These are phyloP conservation scores for Acheta domesticus DNA, from an alignment of 2,888 invertebrate genomes.

Conservation along the genomic window DNA sequence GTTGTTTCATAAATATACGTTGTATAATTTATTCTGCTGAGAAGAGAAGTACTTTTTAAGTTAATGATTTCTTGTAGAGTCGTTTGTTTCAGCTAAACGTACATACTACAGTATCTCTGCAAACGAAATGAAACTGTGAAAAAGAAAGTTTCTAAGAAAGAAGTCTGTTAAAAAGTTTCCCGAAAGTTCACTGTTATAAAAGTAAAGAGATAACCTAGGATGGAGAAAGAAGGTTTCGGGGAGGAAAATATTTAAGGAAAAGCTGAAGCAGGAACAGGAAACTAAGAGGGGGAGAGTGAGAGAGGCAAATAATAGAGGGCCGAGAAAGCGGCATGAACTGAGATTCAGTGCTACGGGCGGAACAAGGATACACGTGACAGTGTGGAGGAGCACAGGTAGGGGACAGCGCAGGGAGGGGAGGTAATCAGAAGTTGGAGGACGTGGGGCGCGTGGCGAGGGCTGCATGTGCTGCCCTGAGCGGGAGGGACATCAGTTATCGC, in stretches of 20 bases:
- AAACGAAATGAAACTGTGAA: constrained; percentile 18
- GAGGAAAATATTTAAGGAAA: constrained; percentile 9
- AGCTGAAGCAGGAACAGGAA: constrained; percentile 18
- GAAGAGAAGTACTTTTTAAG: constrained; percentile 9
- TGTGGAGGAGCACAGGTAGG: too few species aligned
- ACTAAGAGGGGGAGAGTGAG: background rate
- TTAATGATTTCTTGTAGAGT: constrained; percentile 18
- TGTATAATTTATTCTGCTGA: background rate
- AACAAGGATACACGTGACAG: too few species aligned
- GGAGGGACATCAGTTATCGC: too few species aligned
- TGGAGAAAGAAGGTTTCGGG: constrained; percentile 2
- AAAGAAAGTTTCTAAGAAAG: constrained; percentile 9
- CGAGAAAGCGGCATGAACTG: too few species aligned
- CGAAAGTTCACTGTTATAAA: constrained; percentile 1
- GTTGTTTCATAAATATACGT: background rate
- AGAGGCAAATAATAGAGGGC: too few species aligned
- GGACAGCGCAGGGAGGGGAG: too few species aligned
- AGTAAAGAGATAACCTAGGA: constrained; percentile 18
- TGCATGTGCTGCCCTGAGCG: too few species aligned
- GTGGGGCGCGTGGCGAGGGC: too few species aligned
- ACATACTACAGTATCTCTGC: background rate
- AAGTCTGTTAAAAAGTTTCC: constrained; percentile 18
- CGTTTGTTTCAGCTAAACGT: constrained; percentile 6
- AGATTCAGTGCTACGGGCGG: too few species aligned
- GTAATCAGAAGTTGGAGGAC: too few species aligned